Evolutionary conservation across 2,888 invertebrate species (phyloP).

Genomic region (Diaphora mendica): DNA sequence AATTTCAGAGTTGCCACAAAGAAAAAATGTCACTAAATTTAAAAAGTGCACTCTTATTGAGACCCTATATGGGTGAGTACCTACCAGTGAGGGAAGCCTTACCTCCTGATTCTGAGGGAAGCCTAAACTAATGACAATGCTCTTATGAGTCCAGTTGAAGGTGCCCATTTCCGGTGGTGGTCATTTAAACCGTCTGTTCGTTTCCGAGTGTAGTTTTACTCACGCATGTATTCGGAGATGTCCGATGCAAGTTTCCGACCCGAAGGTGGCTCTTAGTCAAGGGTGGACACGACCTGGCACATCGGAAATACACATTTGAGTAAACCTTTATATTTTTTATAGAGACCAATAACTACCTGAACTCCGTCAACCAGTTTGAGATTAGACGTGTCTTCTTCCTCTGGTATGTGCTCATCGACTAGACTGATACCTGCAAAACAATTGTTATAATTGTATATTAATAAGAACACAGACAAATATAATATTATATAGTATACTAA

Average conservation of each 20-base stretch:
- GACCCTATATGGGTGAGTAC: too few relatives aligned
- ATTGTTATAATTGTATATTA: too few relatives aligned
- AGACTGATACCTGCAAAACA: constrained; percentile 86
- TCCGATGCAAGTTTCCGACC: constrained; percentile 48
- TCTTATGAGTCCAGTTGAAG: too few relatives aligned
- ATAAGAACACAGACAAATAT: too few relatives aligned
- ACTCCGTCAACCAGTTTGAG: constrained; percentile 80
- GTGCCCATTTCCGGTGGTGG: too few relatives aligned
- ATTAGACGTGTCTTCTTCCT: constrained; percentile 75
- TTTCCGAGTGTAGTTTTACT: background rate
- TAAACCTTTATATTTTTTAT: background rate
- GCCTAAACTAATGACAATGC: too few relatives aligned
- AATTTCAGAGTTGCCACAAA: too few relatives aligned
- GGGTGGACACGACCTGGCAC: background rate
- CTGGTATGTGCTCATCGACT: constrained; percentile 90
- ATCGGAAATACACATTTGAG: background rate
- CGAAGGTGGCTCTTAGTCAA: background rate
- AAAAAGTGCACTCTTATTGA: too few relatives aligned
- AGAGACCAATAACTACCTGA: constrained; percentile 61
- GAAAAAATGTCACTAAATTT: too few relatives aligned
- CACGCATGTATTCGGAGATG: constrained; percentile 1
- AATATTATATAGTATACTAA: too few relatives aligned
- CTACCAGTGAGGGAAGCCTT: too few relatives aligned
- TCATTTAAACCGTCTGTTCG: background rate
- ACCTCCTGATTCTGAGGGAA: too few relatives aligned